Evolutionary conservation across 2,888 invertebrate genomes (phyloP).

Genomic region (Zaprionus bogoriensis): DNA sequence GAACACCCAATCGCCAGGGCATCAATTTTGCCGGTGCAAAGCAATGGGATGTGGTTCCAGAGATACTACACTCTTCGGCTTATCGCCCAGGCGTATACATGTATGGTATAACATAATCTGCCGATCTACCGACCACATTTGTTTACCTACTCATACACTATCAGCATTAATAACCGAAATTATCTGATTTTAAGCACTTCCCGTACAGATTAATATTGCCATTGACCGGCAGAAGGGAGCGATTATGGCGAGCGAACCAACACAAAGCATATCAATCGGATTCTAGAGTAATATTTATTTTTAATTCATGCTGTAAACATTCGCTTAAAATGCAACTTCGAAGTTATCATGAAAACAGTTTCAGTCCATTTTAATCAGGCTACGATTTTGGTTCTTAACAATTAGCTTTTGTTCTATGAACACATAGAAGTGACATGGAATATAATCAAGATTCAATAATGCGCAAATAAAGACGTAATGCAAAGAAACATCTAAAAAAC

Average conservation of each 20-base stretch:
- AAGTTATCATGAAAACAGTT: background rate
- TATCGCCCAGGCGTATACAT: conserved; percentile 3
- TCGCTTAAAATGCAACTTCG: background rate
- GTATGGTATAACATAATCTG: conserved; percentile 7
- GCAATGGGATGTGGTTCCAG: background rate
- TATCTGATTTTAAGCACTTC: conserved; percentile 18
- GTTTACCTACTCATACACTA: conserved; percentile 23
- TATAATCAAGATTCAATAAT: background rate
- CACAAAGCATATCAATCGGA: background rate
- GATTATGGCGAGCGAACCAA: background rate
- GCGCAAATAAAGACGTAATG: background rate
- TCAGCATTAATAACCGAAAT: conserved; percentile 13
- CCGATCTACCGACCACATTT: background rate
- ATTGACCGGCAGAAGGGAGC: background rate
- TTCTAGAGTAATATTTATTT: background rate
- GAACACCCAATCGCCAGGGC: background rate
- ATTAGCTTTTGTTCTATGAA: background rate
- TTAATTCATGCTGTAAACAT: background rate
- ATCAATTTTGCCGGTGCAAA: conserved; percentile 5
- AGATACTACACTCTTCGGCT: conserved; percentile 1
- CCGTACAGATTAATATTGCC: too few relatives aligned
- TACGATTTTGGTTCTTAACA: background rate
- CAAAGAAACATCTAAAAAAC: background rate
- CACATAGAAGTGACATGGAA: background rate
- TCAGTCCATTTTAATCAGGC: background rate